Conservation (phyloP, 2,797 vertebrate species). For the Ispidina picta region DNA sequence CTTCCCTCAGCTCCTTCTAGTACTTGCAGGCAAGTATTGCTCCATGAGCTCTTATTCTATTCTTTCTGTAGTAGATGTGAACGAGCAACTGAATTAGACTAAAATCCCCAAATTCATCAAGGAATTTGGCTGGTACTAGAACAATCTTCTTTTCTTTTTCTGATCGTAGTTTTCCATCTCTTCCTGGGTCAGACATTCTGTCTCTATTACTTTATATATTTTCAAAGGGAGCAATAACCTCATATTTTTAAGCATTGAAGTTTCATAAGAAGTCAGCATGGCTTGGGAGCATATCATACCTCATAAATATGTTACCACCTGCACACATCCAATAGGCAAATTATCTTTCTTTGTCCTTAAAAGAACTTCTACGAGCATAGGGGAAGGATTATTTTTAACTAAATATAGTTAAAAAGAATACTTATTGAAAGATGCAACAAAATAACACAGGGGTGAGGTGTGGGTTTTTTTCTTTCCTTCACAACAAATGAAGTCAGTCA, state of each 20-base stretch:
- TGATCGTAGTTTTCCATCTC: not conserved
- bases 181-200: not conserved
- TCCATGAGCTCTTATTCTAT: not conserved
- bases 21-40: not conserved
- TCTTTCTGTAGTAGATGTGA: not conserved
- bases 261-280: not conserved
- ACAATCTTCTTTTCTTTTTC: not conserved
- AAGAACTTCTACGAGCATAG: not conserved
- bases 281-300: not conserved
- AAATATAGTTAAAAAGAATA: not conserved
- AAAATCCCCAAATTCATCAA: not conserved
- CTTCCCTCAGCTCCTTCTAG: slow-evolving; percentile 28
- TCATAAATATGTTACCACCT: not conserved
- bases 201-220: not conserved
- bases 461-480: not conserved
- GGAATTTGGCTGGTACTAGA: not conserved
- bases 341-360: not conserved
- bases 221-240: not conserved
- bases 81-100: not conserved
- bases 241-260: not conserved
- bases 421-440: not conserved
- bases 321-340: not conserved
- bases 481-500: not conserved
- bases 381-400: not conserved
- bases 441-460: rapidly evolving